Conservation (phyloP, 2,797 vertebrate species). For the Sitta carolinensis region DNA sequence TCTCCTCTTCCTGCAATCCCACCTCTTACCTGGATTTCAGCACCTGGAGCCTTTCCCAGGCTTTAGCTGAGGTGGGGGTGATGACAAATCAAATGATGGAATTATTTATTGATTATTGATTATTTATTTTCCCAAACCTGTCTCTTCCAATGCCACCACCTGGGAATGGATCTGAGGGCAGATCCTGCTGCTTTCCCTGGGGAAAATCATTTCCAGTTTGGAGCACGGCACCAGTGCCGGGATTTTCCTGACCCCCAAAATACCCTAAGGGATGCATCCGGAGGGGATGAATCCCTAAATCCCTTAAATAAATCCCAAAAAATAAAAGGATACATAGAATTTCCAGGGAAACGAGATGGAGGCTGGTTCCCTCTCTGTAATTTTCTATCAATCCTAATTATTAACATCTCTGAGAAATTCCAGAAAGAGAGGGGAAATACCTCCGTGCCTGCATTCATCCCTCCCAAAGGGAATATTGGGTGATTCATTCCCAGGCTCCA, state of each 20-base stretch:
- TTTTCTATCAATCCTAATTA: neutral
- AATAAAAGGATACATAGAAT: neutral
- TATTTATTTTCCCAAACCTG: neutral
- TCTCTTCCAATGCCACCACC: accelerated
- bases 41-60: neutral
- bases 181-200: neutral
- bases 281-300: neutral
- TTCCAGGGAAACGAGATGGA: neutral
- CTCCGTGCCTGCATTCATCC: neutral
- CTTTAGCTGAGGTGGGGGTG: no score
- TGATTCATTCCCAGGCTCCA: neutral
- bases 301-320: neutral
- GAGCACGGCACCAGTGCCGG: neutral
- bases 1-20: neutral
- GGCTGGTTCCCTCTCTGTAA: neutral
- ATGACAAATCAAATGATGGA: neutral
- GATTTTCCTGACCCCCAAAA: neutral
- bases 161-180: neutral
- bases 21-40: neutral
- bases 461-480: neutral
- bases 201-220: neutral
- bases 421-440: neutral
- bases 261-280: neutral
- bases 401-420: neutral
- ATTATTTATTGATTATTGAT: no score